These are phyloP conservation scores for Lissonota sp. DNA, from an alignment of 2,888 invertebrate genomes.

Conservation along the genomic window DNA sequence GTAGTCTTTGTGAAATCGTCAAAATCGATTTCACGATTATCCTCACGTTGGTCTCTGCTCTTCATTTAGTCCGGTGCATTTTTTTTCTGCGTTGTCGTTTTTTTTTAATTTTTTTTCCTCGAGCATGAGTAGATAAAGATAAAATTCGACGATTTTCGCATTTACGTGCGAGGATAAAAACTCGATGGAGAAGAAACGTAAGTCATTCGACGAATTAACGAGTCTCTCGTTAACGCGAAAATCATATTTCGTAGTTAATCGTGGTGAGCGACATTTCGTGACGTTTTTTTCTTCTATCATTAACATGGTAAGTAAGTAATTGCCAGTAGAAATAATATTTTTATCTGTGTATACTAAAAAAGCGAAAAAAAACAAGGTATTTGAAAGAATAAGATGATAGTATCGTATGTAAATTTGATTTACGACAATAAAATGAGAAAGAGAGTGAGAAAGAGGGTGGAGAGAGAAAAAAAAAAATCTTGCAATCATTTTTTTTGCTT, in stretches of 20 bases:
- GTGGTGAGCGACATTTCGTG: constrained; percentile 37
- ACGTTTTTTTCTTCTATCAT: constrained; percentile 56
- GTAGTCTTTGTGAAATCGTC: constrained; percentile 14
- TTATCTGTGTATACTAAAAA: constrained; percentile 72
- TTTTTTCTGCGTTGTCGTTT: constrained; percentile 27
- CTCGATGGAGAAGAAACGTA: constrained; percentile 6
- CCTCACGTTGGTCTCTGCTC: background rate
- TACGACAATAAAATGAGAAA: constrained; percentile 74
- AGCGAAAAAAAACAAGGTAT: constrained; percentile 14
- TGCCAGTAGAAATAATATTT: constrained; percentile 69
- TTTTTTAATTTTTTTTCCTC: constrained; percentile 26
- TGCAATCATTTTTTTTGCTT: constrained; percentile 79
- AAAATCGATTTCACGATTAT: constrained; percentile 19
- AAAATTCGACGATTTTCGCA: constrained; percentile 12
- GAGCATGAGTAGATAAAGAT: constrained; percentile 56
- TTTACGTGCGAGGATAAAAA: background rate
- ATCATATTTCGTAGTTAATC: constrained; percentile 30
- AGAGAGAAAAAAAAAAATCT: constrained; percentile 67
- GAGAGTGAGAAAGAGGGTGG: constrained; percentile 63
- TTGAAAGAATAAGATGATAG: constrained; percentile 41
- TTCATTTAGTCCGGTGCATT: constrained; percentile 46
- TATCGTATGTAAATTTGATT: constrained; percentile 79
- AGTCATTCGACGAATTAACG: constrained; percentile 32
- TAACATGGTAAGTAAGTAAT: constrained; percentile 60
- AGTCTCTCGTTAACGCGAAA: constrained; percentile 46